phyloP scores from a whole-genome alignment of 2,113 vertebrate species.

The Indicator indicator region DNA sequence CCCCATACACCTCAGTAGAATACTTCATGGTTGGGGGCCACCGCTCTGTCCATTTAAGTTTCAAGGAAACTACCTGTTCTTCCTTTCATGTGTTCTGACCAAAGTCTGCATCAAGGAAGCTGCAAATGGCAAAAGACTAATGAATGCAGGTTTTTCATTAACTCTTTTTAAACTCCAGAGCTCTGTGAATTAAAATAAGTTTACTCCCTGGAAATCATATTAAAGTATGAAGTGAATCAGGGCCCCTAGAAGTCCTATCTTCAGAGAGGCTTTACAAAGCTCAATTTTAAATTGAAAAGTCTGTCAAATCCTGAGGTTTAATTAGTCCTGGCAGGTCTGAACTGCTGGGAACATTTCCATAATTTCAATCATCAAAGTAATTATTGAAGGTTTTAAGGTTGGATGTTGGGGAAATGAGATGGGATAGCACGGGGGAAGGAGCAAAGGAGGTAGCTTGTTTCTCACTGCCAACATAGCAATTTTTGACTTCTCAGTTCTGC shows the following conservation, averaged over 20 bases:
- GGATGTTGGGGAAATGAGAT: neutral
- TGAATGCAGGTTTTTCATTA: neutral
- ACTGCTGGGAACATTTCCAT: neutral
- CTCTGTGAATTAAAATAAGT: neutral
- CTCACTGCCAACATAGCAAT: neutral
- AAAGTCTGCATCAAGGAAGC: neutral
- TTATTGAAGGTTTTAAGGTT: neutral
- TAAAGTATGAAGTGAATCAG: neutral
- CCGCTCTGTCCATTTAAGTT: neutral
- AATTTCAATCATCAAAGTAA: slow-evolving; percentile 17
- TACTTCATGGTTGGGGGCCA: neutral
- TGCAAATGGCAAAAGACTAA: neutral
- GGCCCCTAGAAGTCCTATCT: neutral
- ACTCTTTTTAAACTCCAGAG: slow-evolving; percentile 3
- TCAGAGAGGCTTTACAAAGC: neutral
- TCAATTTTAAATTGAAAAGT: slow-evolving; percentile 16
- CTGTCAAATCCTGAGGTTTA: slow-evolving; percentile 12
- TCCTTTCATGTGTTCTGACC: neutral
- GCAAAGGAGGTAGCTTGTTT: neutral
- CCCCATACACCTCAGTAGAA: neutral
- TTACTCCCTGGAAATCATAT: slow-evolving; percentile 4
- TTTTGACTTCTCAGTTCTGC: neutral
- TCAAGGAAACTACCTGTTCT: neutral
- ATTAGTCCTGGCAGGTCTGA: slow-evolving; percentile 38
- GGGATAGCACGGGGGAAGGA: neutral